A percentile compares a stretch with the other conserved stretches of the same genome.
These are phyloP conservation scores for Clupea harengus DNA, from an alignment of 2,113 vertebrate species.

Conservation along the genomic window DNA sequence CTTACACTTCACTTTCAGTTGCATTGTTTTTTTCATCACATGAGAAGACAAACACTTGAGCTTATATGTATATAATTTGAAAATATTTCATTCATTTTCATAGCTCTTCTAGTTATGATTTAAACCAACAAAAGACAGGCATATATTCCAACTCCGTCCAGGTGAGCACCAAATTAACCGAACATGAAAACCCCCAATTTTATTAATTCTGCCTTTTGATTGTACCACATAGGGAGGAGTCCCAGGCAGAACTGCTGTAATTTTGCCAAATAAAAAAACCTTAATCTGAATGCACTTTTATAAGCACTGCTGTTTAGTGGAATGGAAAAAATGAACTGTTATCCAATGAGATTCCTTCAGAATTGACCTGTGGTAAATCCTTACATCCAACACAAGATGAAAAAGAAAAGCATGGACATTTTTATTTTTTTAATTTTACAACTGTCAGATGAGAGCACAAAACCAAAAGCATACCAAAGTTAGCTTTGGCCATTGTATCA, in stretches of 20 bases:
- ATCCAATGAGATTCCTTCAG: background rate
- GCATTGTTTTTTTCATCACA: conserved; percentile 20
- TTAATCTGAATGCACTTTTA: conserved; percentile 8
- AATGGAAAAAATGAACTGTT: background rate
- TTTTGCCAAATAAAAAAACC: background rate
- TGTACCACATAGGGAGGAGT: conserved; percentile 2
- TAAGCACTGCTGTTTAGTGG: background rate
- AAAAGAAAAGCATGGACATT: background rate
- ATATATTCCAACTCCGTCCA: conserved; percentile 20
- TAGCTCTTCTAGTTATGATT: background rate
- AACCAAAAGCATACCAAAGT: background rate
- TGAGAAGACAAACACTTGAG: background rate
- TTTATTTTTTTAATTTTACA: background rate
- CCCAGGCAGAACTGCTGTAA: conserved; percentile 3
- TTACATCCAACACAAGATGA: background rate
- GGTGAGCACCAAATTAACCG: conserved; percentile 19
- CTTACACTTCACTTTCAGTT: background rate
- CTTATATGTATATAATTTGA: background rate
- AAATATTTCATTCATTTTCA: background rate
- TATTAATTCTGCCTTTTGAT: background rate
- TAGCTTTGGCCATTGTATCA: background rate
- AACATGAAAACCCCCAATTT: background rate
- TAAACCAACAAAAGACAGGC: background rate
- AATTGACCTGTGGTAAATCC: background rate
- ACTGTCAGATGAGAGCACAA: background rate